Evolutionary conservation across 1,140 invertebrate species (phyloP).

Genomic region (Heliconius eleuchia): DNA sequence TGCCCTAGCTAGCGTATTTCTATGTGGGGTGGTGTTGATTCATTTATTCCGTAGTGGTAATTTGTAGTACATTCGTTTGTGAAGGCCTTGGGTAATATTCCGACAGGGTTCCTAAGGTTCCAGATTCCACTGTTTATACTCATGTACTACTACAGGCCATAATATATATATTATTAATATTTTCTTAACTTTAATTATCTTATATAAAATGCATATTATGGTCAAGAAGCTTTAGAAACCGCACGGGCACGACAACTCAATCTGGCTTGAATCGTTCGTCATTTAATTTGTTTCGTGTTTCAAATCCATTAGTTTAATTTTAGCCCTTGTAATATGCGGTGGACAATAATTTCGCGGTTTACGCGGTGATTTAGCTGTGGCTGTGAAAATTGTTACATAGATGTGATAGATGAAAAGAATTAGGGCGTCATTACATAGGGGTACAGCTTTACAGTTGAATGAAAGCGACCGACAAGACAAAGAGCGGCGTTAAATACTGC

Average conservation of each 20-base stretch:
- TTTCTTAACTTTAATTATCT: too few relatives aligned
- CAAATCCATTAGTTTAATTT: conserved; percentile 66
- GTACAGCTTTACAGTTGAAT: too few relatives aligned
- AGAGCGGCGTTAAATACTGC: not conserved
- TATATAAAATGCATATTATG: not conserved
- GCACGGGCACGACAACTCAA: conserved; percentile 40
- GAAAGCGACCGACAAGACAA: too few relatives aligned
- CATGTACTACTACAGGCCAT: too few relatives aligned
- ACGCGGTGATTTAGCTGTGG: conserved; percentile 53
- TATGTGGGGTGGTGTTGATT: not conserved
- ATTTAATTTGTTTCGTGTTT: conserved; percentile 61
- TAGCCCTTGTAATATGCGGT: conserved; percentile 56
- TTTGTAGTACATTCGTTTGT: not conserved
- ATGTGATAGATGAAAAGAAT: too few relatives aligned
- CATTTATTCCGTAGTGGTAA: not conserved
- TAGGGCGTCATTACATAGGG: not conserved
- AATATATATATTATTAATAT: too few relatives aligned
- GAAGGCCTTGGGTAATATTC: not conserved
- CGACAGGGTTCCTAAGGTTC: too few relatives aligned
- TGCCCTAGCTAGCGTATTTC: not conserved
- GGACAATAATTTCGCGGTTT: conserved; percentile 62
- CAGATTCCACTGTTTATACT: too few relatives aligned
- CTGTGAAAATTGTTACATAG: not conserved
- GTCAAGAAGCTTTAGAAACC: conserved; percentile 28
- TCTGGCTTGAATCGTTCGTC: conserved; percentile 42